A percentile compares a stretch with the other conserved stretches of the same genome.
These are phyloP conservation scores for Aphis craccivora DNA, from an alignment of 1,140 invertebrate genomes.

Conservation along the genomic window DNA sequence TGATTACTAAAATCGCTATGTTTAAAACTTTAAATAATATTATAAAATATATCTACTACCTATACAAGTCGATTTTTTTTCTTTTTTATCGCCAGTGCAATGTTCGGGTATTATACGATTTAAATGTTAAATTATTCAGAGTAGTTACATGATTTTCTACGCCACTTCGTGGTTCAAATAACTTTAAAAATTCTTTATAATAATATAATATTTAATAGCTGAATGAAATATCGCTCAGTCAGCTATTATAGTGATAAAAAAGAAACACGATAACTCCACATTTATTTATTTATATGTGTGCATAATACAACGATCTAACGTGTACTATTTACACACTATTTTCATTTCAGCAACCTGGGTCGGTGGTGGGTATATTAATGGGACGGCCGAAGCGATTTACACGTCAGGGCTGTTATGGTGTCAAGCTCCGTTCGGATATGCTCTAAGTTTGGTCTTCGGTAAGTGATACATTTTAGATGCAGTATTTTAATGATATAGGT, in stretches of 20 bases:
- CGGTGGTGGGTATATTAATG: constrained; percentile 98
- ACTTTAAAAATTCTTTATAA: neutral
- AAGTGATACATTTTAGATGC: constrained; percentile 63
- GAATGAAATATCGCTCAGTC: neutral
- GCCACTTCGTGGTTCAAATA: neutral
- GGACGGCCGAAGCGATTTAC: constrained; percentile 95
- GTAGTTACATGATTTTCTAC: neutral
- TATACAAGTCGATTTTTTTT: neutral
- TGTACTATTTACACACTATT: neutral
- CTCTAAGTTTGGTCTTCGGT: constrained; percentile 92
- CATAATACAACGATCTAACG: neutral
- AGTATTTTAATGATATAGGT: neutral
- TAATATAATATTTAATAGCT: neutral
- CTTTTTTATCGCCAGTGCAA: neutral
- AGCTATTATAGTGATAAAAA: neutral
- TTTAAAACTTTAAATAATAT: too few species aligned
- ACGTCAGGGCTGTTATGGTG: constrained; percentile 92
- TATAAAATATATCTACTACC: neutral
- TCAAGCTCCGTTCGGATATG: constrained; percentile 97
- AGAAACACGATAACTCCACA: neutral
- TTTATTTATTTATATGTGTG: neutral
- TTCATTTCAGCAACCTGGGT: constrained; percentile 90
- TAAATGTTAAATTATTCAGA: neutral
- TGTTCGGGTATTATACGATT: neutral
- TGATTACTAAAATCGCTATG: neutral